Conservation (phyloP, 2,888 invertebrate species). For the Cantharis flavilabris region DNA sequence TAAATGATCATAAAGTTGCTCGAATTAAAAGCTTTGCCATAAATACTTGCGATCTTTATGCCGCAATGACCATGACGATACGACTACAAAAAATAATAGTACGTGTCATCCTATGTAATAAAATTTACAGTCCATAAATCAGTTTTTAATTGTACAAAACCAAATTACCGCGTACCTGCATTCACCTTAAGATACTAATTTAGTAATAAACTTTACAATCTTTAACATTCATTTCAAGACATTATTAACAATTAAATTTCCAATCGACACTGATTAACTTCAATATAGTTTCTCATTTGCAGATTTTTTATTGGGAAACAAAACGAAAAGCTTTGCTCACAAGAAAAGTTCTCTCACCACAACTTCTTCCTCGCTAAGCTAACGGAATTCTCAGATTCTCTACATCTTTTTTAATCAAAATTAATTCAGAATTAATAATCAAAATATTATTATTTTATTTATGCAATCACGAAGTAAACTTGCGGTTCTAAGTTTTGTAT, state of each 20-base stretch:
- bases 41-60: slow-evolving; percentile 47
- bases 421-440: no score
- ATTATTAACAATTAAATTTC: background rate
- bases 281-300: background rate
- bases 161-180: slow-evolving; percentile 19
- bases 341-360: background rate
- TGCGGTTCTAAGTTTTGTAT: no score
- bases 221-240: slow-evolving; percentile 1
- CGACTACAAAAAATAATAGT: slow-evolving; percentile 46
- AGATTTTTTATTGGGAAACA: background rate
- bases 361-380: background rate
- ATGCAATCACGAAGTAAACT: no score
- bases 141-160: slow-evolving; percentile 43
- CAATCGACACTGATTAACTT: background rate
- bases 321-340: background rate
- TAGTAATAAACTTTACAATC: slow-evolving; percentile 19
- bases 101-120: slow-evolving; percentile 48
- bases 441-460: no score
- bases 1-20: slow-evolving; percentile 45
- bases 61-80: slow-evolving; percentile 45
- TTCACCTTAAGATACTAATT: slow-evolving; percentile 17
- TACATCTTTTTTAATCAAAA: no score
- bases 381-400: background rate
- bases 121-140: slow-evolving; percentile 52
- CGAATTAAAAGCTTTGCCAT: slow-evolving; percentile 46